Base-by-base conservation (phyloP, 2,113 vertebrate genomes). In the Casuarius casuarius region DNA sequence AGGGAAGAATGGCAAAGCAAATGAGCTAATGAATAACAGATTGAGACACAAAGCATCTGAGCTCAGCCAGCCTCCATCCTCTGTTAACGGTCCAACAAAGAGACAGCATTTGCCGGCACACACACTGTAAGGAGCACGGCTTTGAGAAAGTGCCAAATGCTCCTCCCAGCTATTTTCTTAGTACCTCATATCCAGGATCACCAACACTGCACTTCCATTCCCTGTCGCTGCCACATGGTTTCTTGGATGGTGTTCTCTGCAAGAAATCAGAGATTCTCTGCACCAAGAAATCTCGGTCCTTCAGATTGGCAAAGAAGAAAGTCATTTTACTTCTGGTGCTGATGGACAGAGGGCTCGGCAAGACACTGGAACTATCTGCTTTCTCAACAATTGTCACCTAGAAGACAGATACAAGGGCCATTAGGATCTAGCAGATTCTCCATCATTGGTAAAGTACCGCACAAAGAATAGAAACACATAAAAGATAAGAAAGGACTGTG, bases 251-350 rank as follows among this genome's bases (percentile, higher is more conserved):
- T 0, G 99, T 99, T 77, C 98, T 98, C 98, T 99, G 99, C 84
- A 99, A 98, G 95, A 99, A 99, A 98, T 99, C 99, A 1, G 99
- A 99, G 95, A 99, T 99, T 35, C 98, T 99, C 94, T 99, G 99
- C 21, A 99, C 99, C 94, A 99, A 96, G 97, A 99, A 99, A 97
- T 99, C 99, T 9, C 99, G 98, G 96, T 99, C 99, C 97, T 98
- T 99, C 68, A 99, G 98, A 97, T 99, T 99, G 94, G 99, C 99
- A 8, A 99, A 99, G 76, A 99, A 98, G 98, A 99, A 99, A 71
- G 98, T 99, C 99, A 99, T 99, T 98, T 99, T 99, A 96, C 98
- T 99, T 96, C 98, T 99, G 84, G 99, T 99, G 98, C 99, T 99
- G 97, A 99, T 99, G 75, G 99, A 99, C 82, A 99, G 98, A 8